Conservation (phyloP, 2,888 invertebrate species). For the Elegia similella region DNA sequence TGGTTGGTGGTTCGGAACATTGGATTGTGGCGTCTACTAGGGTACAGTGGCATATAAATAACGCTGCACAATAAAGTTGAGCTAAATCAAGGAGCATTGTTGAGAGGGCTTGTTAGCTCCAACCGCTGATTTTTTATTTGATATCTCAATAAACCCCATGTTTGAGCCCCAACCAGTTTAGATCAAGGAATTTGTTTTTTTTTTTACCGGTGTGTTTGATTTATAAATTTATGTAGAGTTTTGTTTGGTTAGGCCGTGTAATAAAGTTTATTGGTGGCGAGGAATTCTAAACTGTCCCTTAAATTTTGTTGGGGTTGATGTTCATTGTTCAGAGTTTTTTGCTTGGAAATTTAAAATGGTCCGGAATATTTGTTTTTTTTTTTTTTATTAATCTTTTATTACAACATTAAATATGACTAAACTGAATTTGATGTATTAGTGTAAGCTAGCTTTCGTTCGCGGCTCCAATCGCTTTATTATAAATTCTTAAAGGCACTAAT, state of each 20-base stretch:
- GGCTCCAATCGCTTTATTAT: no score
- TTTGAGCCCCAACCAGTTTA: conserved; percentile 60
- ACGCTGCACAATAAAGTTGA: conserved; percentile 76
- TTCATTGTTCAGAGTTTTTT: neutral
- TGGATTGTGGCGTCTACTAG: conserved; percentile 54
- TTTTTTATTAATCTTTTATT: neutral
- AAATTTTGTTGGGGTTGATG: conserved; percentile 26
- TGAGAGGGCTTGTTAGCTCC: conserved; percentile 70
- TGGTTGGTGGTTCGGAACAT: conserved; percentile 39
- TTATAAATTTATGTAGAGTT: conserved; percentile 70
- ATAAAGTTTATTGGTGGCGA: conserved; percentile 55
- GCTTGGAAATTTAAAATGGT: neutral
- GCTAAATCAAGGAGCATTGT: conserved; percentile 79
- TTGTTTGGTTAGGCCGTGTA: conserved; percentile 55
- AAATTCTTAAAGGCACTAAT: no score
- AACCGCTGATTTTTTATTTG: conserved; percentile 80
- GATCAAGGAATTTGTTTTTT: conserved; percentile 45
- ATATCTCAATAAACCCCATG: conserved; percentile 76
- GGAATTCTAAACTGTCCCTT: conserved; percentile 40
- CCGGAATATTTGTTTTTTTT: neutral
- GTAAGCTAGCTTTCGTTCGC: no score
- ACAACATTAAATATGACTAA: no score
- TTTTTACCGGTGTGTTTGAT: conserved; percentile 57
- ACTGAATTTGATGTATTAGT: no score
- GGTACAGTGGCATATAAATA: conserved; percentile 73